Conservation (phyloP, 1,140 invertebrate genomes). For the Pseudomyrmex flavicornis region DNA sequence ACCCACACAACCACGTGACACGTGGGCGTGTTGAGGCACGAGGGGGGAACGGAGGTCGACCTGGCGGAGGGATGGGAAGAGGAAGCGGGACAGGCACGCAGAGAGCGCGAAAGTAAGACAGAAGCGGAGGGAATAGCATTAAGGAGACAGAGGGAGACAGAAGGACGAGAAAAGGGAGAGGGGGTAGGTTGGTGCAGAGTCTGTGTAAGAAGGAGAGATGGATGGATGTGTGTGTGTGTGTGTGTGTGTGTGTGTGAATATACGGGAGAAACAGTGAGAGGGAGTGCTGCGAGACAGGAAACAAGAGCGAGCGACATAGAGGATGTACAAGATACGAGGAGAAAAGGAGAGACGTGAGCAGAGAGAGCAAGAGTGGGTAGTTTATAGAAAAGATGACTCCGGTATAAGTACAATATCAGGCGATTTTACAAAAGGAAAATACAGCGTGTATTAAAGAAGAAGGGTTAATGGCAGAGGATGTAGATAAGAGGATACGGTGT, state of each 20-base stretch:
- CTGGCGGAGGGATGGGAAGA: conserved; percentile 32
- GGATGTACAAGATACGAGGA: conserved; percentile 37
- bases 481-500: conserved; percentile 25
- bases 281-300: conserved; percentile 55
- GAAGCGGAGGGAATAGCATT: conserved; percentile 24
- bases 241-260: not conserved
- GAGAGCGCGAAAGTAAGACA: conserved; percentile 42
- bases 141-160: conserved; percentile 37
- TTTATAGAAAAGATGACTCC: conserved; percentile 35
- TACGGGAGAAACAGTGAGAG: conserved; percentile 65
- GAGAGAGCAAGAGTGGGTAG: conserved; percentile 15
- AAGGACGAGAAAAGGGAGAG: conserved; percentile 18
- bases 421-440: conserved; percentile 13
- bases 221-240: not conserved
- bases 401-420: conserved; percentile 33
- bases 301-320: conserved; percentile 61
- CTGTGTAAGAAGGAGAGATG: conserved; percentile 54
- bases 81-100: conserved; percentile 13
- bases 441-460: conserved; percentile 12
- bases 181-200: conserved; percentile 11
- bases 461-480: conserved; percentile 35
- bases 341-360: conserved; percentile 30
- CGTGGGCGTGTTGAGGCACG: conserved; percentile 61
- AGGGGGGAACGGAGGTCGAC: conserved; percentile 38
- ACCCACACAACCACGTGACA: conserved; percentile 53